Conservation (phyloP, 2,888 invertebrate species). For the Drosophila subquinaria region DNA sequence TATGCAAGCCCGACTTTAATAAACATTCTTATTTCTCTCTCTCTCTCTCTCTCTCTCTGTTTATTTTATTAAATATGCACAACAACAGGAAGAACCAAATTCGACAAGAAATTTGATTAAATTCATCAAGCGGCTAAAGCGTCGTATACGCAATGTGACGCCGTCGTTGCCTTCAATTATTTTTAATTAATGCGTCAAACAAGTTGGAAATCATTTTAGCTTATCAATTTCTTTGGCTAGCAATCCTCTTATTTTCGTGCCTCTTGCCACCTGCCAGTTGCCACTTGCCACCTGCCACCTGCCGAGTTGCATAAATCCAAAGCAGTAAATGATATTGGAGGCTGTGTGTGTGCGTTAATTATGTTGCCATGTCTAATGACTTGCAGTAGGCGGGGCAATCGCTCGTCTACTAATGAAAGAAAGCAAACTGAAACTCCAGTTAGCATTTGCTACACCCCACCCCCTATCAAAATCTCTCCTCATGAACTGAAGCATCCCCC, state of each 20-base stretch:
- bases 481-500: conserved; percentile 17
- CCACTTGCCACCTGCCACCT: conserved; percentile 47
- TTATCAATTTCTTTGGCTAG: conserved; percentile 47
- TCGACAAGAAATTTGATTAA: conserved; percentile 46
- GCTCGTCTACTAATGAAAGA: conserved; percentile 68
- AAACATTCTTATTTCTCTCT: not conserved
- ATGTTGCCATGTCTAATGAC: conserved; percentile 68
- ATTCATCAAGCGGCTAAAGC: conserved; percentile 45
- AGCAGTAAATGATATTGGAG: conserved; percentile 53
- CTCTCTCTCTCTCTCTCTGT: too few species aligned
- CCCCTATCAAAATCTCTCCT: not conserved
- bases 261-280: conserved; percentile 32
- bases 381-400: conserved; percentile 26
- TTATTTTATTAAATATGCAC: conserved; percentile 13
- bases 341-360: conserved; percentile 59
- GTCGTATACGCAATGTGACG: conserved; percentile 65
- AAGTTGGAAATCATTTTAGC: conserved; percentile 58
- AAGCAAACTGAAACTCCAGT: conserved; percentile 63
- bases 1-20: conserved; percentile 40
- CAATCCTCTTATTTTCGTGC: conserved; percentile 24
- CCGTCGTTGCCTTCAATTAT: conserved; percentile 51
- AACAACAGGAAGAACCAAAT: not conserved
- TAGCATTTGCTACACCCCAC: conserved; percentile 27
- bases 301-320: conserved; percentile 39
- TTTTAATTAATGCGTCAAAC: conserved; percentile 65